Evolutionary conservation across 2,888 invertebrate genomes (phyloP).

Genomic region (Dromius quadrimaculatus): DNA sequence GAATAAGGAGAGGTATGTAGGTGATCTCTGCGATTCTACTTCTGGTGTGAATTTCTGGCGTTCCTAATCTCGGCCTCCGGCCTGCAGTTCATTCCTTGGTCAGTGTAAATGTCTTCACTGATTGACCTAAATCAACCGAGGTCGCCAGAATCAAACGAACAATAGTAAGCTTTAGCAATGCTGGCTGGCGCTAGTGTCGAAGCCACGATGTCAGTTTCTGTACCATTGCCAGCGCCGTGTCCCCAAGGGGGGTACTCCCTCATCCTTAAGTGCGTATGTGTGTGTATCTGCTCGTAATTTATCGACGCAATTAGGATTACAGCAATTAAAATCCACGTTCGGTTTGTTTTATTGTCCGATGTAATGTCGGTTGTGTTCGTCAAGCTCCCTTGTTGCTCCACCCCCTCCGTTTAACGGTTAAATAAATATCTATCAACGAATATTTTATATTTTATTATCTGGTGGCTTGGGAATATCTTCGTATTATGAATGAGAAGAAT

Average conservation of each 20-base stretch:
- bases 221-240: slow-evolving; percentile 12
- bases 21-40: too few relatives aligned
- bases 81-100: slow-evolving; percentile 26
- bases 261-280: not conserved
- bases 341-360: slow-evolving; percentile 49
- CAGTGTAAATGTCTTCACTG: slow-evolving; percentile 29
- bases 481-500: too few relatives aligned
- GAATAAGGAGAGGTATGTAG: too few relatives aligned
- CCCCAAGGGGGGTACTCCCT: not conserved
- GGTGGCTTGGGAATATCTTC: slow-evolving; percentile 25
- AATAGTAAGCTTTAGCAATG: slow-evolving; percentile 8
- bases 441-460: slow-evolving; percentile 30
- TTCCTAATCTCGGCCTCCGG: slow-evolving; percentile 3
- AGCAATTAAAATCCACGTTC: slow-evolving; percentile 51
- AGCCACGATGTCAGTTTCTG: too few relatives aligned
- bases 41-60: not conserved
- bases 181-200: too few relatives aligned
- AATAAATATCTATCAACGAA: slow-evolving; percentile 21
- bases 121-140: slow-evolving; percentile 32
- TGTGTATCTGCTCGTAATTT: slow-evolving; percentile 44
- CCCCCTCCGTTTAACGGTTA: slow-evolving; percentile 23
- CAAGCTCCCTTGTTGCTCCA: slow-evolving; percentile 22
- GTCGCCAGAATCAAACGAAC: slow-evolving; percentile 23
- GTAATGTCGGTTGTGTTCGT: slow-evolving; percentile 32
- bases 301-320: slow-evolving; percentile 49